Conservation (phyloP, 1,140 invertebrate genomes). For the Drosophila nannoptera region DNA sequence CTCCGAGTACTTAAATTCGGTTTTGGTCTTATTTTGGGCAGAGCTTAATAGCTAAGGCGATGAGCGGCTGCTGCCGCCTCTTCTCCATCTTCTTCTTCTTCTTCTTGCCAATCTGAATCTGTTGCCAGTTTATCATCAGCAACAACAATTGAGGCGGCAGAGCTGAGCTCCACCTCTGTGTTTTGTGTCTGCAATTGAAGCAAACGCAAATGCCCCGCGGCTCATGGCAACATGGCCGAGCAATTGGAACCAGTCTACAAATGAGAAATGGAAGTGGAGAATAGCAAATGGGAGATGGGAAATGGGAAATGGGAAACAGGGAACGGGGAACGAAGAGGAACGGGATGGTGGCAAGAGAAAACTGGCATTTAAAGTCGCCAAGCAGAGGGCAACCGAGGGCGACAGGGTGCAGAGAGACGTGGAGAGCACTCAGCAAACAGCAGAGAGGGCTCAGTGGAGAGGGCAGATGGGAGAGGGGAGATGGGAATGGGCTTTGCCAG, state of each 20-base stretch:
- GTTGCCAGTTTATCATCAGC: slow-evolving; percentile 42
- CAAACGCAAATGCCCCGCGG: slow-evolving; percentile 36
- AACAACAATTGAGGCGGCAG: slow-evolving; percentile 14
- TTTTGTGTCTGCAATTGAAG: slow-evolving; percentile 43
- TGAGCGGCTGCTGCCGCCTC: too few species aligned
- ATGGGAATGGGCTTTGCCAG: background rate
- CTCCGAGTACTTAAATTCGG: slow-evolving; percentile 3
- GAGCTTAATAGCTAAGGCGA: slow-evolving; percentile 40
- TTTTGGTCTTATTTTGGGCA: background rate
- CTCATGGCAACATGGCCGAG: slow-evolving; percentile 35
- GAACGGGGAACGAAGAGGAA: background rate
- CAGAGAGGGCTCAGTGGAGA: slow-evolving; percentile 28
- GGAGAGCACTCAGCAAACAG: slow-evolving; percentile 22
- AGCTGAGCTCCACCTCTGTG: background rate
- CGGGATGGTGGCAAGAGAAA: slow-evolving; percentile 2
- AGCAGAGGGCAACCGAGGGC: background rate
- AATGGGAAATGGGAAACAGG: background rate
- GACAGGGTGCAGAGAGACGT: too few species aligned
- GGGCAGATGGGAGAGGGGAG: slow-evolving; percentile 13
- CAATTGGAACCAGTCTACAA: slow-evolving; percentile 26
- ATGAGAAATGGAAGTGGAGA: slow-evolving; percentile 19
- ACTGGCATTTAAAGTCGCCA: slow-evolving; percentile 32
- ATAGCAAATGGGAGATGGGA: slow-evolving; percentile 13
- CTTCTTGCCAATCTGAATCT: slow-evolving; percentile 22
- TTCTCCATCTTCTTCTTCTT: background rate